phyloP scores from a whole-genome alignment of 2,113 vertebrate genomes.

The Rana temporaria region DNA sequence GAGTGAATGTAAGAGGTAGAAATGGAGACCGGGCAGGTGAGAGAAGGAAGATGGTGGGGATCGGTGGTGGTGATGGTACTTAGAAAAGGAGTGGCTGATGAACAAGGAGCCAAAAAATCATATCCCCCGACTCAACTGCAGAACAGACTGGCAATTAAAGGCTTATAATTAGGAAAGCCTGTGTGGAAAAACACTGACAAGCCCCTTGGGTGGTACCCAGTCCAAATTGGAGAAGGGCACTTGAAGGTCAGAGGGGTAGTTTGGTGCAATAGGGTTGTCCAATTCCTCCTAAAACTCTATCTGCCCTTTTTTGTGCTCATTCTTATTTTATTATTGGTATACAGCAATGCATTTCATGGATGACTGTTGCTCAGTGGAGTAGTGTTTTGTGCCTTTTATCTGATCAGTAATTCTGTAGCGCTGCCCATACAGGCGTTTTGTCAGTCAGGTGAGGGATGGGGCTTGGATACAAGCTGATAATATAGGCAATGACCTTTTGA shows the following conservation, averaged over 20 bases:
- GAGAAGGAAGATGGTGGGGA: background rate
- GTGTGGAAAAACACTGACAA: background rate
- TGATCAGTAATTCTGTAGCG: background rate
- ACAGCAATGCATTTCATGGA: too few relatives aligned
- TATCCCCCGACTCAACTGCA: background rate
- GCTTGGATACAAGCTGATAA: background rate
- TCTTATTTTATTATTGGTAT: too few relatives aligned
- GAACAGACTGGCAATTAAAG: too few relatives aligned
- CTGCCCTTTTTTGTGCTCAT: too few relatives aligned
- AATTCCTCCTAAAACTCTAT: background rate
- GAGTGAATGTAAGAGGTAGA: background rate
- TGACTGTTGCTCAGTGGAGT: background rate
- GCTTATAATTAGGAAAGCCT: too few relatives aligned
- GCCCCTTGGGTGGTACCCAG: background rate
- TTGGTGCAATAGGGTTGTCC: background rate
- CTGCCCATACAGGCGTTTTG: background rate
- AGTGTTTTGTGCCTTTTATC: background rate
- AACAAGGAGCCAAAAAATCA: background rate
- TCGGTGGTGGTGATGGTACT: background rate
- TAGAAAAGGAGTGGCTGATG: background rate
- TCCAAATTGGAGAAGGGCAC: conserved; percentile 40
- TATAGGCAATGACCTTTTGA: conserved; percentile 8
- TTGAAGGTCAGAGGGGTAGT: conserved; percentile 43
- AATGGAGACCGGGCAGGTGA: conserved; percentile 10
- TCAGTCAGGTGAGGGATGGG: background rate